phyloP scores from a whole-genome alignment of 2,888 invertebrate genomes.

The Cyclophora punctaria region DNA sequence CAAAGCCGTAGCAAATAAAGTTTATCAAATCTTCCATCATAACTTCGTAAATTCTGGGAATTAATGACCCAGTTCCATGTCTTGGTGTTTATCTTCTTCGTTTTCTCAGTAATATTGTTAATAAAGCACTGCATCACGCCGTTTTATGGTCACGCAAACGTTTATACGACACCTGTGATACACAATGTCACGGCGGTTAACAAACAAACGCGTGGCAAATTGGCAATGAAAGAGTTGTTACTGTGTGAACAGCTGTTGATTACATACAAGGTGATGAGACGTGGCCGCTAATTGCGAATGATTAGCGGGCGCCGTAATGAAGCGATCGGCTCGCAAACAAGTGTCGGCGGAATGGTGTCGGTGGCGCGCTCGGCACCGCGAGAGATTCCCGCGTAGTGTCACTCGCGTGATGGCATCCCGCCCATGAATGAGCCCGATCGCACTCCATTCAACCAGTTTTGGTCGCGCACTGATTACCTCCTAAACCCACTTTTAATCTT shows the following conservation, averaged over 20 bases:
- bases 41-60: slow-evolving; percentile 41
- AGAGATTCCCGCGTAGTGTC: slow-evolving; percentile 17
- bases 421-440: slow-evolving; percentile 51
- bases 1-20: slow-evolving; percentile 62
- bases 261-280: slow-evolving; percentile 13
- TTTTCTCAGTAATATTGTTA: slow-evolving; percentile 19
- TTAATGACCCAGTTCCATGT: slow-evolving; percentile 33
- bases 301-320: slow-evolving; percentile 28
- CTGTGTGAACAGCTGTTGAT: slow-evolving; percentile 34
- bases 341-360: slow-evolving; percentile 22
- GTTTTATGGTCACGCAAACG: slow-evolving; percentile 7
- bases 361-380: slow-evolving; percentile 11
- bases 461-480: slow-evolving; percentile 70
- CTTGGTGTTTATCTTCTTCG: slow-evolving; percentile 25
- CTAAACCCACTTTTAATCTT: slow-evolving; percentile 60
- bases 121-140: slow-evolving; percentile 24
- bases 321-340: slow-evolving; percentile 30
- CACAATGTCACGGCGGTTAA: slow-evolving; percentile 16
- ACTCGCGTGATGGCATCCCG: slow-evolving; percentile 65
- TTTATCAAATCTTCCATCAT: slow-evolving; percentile 59
- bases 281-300: slow-evolving; percentile 32
- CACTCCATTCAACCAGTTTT: slow-evolving; percentile 65
- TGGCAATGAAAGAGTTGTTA: slow-evolving; percentile 14
- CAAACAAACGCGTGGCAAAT: neutral
- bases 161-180: slow-evolving; percentile 21